A percentile compares a stretch with the other conserved stretches of the same genome.
phyloP scores from a whole-genome alignment of 2,113 vertebrate genomes.

The Prochilodus magdalenae region DNA sequence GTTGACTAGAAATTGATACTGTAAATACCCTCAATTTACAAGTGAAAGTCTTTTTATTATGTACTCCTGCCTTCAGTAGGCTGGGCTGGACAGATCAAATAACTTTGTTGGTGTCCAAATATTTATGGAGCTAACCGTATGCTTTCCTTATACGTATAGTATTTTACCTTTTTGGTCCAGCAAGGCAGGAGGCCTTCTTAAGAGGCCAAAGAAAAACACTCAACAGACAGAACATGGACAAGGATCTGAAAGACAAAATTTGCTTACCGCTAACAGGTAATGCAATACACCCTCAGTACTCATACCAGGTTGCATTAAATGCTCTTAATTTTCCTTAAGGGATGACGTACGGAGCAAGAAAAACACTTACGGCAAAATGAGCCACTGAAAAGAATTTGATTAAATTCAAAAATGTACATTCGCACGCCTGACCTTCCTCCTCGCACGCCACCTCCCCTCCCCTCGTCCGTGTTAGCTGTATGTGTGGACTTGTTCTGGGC shows the following conservation, averaged over 20 bases:
- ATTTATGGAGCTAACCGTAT: too few species aligned
- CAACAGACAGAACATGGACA: conserved; percentile 3
- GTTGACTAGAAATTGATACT: too few species aligned
- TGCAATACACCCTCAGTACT: not conserved
- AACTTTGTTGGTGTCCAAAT: too few species aligned
- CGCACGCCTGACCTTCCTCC: conserved; percentile 4
- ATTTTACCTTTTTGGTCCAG: not conserved
- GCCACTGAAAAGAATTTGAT: conserved; percentile 24
- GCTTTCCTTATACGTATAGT: too few species aligned
- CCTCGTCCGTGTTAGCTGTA: conserved; percentile 25
- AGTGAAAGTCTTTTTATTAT: too few species aligned
- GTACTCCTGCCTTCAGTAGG: too few species aligned
- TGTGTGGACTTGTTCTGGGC: conserved; percentile 28
- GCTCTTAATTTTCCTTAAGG: conserved; percentile 9
- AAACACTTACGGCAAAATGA: conserved; percentile 19
- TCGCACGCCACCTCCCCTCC: not conserved
- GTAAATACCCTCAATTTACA: too few species aligned
- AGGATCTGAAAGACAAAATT: conserved; percentile 21
- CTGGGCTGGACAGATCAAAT: too few species aligned
- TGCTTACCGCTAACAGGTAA: conserved; percentile 12
- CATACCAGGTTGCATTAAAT: conserved; percentile 1
- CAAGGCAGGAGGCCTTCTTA: not conserved
- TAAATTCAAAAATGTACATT: conserved; percentile 12
- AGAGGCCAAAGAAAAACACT: not conserved
- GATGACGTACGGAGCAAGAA: conserved; percentile 1